Evolutionary conservation across 2,888 invertebrate genomes (phyloP), one percentile per base, ranked within the genome.

Genomic region (Scaptomyza tumidula): DNA sequence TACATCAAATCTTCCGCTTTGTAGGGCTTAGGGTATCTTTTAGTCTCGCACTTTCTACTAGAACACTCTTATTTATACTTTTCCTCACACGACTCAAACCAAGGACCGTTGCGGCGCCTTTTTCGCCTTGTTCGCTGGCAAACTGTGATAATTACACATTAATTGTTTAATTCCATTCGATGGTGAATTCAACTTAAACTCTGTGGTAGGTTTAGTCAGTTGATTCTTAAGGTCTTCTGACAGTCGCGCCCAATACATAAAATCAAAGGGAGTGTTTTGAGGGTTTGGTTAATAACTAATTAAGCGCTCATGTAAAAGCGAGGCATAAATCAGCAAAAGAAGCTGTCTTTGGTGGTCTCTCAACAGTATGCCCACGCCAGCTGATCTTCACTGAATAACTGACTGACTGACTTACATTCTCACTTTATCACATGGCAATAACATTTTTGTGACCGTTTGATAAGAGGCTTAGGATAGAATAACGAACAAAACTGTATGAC

Each of bases 121-220:
- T 69, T 61, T 62, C n/a, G 62, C 67, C 59, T 52, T 46, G 43
- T 68, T 61, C 49, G 61, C 75, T 63, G 79, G 75, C 78, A 88
- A 88, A 88, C 87, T 84, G 89, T 83, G 89, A 89, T 89, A 90
- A 90, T 90, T 89, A 88, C 80, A 89, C 80, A 82, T 89, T 90
- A 90, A 90, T 90, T 90, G 89, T 90, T 90, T 83, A 81, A 84
- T 86, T 79, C 80, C 70, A 74, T 71, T 57, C 71, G 81, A 78
- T 71, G 78, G 76, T 75, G 9, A 52, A 37, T 11, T 7, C 52
- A 14, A 39, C n/a, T 27, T 14, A 41, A 54, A 62, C 50, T 48
- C 79, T 74, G 78, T 72, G 75, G 77, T 79, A 79, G 79, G 71
- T 72, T 68, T 49, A 33, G 31, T 19, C 52, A 29, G 39, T 52